A percentile compares a stretch with the other conserved stretches of the same genome.
These are phyloP conservation scores for Nomada lathburiana DNA, from an alignment of 2,888 invertebrate species.

Conservation along the genomic window DNA sequence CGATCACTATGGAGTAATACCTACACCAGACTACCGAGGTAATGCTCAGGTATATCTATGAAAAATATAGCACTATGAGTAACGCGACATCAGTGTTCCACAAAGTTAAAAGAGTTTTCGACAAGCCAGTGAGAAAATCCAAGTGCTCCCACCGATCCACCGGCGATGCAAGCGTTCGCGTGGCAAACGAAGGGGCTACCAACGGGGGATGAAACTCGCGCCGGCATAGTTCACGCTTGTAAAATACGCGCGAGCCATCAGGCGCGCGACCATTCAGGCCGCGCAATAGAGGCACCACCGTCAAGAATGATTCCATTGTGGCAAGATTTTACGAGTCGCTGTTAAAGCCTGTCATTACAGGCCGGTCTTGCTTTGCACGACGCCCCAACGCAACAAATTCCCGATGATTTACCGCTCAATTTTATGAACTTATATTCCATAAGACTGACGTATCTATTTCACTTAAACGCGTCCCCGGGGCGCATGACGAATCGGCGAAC, in stretches of 20 bases:
- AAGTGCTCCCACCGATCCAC: neutral
- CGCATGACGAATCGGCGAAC: slow-evolving; percentile 63
- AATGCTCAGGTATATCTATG: too few species aligned
- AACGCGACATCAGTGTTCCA: too few species aligned
- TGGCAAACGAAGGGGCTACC: neutral
- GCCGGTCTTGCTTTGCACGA: slow-evolving; percentile 56
- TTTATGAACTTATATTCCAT: slow-evolving; percentile 82
- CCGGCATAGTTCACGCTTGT: slow-evolving; percentile 18
- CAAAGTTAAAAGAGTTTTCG: too few species aligned
- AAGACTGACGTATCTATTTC: slow-evolving; percentile 82
- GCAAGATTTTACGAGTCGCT: slow-evolving; percentile 82
- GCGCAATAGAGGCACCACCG: slow-evolving; percentile 42
- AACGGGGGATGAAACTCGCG: slow-evolving; percentile 19
- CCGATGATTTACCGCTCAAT: slow-evolving; percentile 82
- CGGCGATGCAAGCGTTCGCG: neutral
- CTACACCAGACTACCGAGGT: too few species aligned
- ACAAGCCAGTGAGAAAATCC: too few species aligned
- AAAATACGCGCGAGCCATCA: slow-evolving; percentile 29
- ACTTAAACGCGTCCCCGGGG: slow-evolving; percentile 73
- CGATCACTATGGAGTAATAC: too few species aligned
- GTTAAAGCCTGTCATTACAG: slow-evolving; percentile 82
- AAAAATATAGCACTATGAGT: too few species aligned
- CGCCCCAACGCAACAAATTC: slow-evolving; percentile 71
- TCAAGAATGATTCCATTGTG: slow-evolving; percentile 81
- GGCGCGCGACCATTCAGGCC: slow-evolving; percentile 23